Evolutionary conservation across 2,888 invertebrate genomes (phyloP), one percentile per base, ranked within the genome.

Genomic region (Eudemis profundana): DNA sequence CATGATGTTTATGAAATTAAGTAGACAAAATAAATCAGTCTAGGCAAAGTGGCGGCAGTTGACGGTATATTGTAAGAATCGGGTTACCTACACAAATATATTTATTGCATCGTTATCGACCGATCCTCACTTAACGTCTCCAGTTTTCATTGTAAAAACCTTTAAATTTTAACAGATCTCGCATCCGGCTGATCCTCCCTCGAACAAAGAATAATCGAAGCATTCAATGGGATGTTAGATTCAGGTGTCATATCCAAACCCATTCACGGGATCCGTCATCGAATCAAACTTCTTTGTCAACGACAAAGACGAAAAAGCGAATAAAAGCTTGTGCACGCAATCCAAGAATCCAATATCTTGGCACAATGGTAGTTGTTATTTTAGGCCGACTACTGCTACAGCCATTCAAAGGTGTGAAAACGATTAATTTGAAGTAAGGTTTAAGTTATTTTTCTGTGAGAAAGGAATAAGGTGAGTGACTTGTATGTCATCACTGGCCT

Each of bases 221-320:
- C 83, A 81, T 76, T 78, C 78, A 75, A 81, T 75, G 77, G 84
- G 85, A 85, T 83, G 76, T 73, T 72, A 80, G 79, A 82, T 88
- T 91, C 91, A 90, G 91, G 91, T 91, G 91, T 90, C 89, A 89
- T 79, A 77, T 79, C 82, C 82, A 82, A 84, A 77, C 74, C 79
- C 79, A 86, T 84, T 85, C 82, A 87, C 74, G 76, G 76, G 80
- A 86, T 85, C 83, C 85, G 88, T 88, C 89, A 85, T 83, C 85
- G 87, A 87, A 90, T 90, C 89, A 87, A 85, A 86, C 84, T 83
- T 79, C 82, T 75, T 79, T 81, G 77, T 78, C 70, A 70, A 72
- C 70, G 61, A 64, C 62, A 71, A 69, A 72, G 76, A 77, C 78
- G 77, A 77, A 78, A 69, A 49, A 27, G 17, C 64, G 60, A 42